Conservation (phyloP, 2,888 invertebrate genomes). For the Odontocolon sp. region DNA sequence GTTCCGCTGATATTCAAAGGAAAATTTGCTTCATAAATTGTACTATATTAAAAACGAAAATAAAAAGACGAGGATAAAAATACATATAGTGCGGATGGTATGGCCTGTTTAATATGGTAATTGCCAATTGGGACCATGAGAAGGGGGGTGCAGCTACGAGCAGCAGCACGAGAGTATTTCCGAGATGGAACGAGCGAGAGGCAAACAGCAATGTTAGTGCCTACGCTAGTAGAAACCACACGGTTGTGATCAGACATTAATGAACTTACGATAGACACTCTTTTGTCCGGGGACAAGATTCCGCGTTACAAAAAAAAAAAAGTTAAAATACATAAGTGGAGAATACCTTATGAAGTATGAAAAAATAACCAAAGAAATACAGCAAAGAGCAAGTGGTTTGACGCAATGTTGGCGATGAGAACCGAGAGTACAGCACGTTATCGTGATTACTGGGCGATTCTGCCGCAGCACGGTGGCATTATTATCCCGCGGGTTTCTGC, state of each 20-base stretch:
- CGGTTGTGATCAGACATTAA: conserved; percentile 47
- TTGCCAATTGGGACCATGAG: conserved; percentile 48
- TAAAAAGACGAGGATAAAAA: neutral
- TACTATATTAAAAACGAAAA: conserved; percentile 4
- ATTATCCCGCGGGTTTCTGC: conserved; percentile 49
- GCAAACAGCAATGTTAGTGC: conserved; percentile 35
- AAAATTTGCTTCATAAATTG: conserved; percentile 22
- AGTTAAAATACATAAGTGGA: neutral
- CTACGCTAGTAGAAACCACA: neutral
- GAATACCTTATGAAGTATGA: conserved; percentile 18
- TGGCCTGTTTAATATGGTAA: conserved; percentile 51
- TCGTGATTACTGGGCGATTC: conserved; percentile 44
- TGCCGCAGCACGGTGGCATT: conserved; percentile 38
- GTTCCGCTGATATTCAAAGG: conserved; percentile 17
- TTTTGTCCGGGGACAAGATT: conserved; percentile 5
- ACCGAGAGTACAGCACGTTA: conserved; percentile 15
- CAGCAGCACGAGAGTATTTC: too few species aligned
- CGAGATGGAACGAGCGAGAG: conserved; percentile 22
- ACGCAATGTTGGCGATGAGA: conserved; percentile 24
- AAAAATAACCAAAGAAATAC: neutral
- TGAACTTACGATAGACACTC: conserved; percentile 45
- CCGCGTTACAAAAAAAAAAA: conserved; percentile 14
- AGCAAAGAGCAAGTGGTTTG: neutral
- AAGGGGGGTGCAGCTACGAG: conserved; percentile 9
- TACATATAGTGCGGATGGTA: conserved; percentile 15